Conservation (phyloP, 2,888 invertebrate species). For the Ochropacha duplaris region DNA sequence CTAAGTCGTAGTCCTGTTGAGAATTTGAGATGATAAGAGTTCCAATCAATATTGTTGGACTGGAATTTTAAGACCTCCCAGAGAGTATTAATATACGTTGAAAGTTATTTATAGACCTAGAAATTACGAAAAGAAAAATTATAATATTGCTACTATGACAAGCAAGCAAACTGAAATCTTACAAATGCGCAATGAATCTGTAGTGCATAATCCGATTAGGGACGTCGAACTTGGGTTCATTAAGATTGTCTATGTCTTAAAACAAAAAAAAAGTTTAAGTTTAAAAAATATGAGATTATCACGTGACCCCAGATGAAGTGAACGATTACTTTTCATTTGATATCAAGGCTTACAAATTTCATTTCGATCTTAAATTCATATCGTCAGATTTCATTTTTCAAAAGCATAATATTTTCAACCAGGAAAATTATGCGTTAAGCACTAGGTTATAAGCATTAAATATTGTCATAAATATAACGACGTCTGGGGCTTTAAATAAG, state of each 20-base stretch:
- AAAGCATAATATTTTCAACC: slow-evolving; percentile 14
- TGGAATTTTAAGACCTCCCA: too few relatives aligned
- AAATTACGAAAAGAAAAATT: neutral
- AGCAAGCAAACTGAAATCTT: neutral
- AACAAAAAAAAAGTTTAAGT: too few relatives aligned
- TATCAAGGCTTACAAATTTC: neutral
- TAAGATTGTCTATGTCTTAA: too few relatives aligned
- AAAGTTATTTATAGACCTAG: neutral
- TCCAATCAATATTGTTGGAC: too few relatives aligned
- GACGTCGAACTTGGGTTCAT: neutral
- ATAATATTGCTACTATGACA: neutral
- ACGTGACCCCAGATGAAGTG: neutral
- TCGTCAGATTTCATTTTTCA: neutral
- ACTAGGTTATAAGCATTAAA: slow-evolving; percentile 3
- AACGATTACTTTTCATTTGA: neutral
- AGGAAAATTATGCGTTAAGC: too few relatives aligned
- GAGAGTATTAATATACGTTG: too few relatives aligned
- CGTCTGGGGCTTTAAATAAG: slow-evolving; percentile 14
- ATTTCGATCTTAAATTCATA: neutral
- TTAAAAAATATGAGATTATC: too few relatives aligned
- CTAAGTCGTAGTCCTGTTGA: too few relatives aligned
- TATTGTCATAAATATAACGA: slow-evolving; percentile 16
- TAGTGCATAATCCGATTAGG: neutral
- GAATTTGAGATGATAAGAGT: too few relatives aligned
- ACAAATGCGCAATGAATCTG: neutral